Percentiles rank a stretch among this genome's conserved stretches.
These are phyloP conservation scores for Eueides isabella DNA, from an alignment of 1,140 invertebrate species.

Conservation along the genomic window DNA sequence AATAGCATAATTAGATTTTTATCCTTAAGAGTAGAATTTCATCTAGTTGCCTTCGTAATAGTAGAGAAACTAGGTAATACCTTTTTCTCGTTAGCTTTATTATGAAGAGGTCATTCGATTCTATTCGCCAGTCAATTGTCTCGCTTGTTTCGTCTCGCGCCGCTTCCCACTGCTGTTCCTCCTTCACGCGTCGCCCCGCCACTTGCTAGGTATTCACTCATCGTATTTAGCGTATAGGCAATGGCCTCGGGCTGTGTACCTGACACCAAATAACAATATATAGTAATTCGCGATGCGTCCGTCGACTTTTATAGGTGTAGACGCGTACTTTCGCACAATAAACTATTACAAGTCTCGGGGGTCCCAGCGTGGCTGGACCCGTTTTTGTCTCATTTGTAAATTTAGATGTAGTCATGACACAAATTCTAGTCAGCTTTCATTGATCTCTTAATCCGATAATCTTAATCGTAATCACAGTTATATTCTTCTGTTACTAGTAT, in stretches of 20 bases:
- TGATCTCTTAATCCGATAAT: conserved; percentile 74
- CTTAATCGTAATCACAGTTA: conserved; percentile 63
- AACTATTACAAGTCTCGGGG: conserved; percentile 36
- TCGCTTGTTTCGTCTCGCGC: conserved; percentile 49
- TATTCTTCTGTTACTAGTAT: conserved; percentile 66
- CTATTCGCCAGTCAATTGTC: conserved; percentile 72
- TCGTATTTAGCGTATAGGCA: conserved; percentile 66
- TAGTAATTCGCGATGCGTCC: conserved; percentile 52
- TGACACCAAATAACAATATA: conserved; percentile 71
- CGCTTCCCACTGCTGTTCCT: conserved; percentile 39
- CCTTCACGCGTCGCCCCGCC: conserved; percentile 43
- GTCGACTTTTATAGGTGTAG: conserved; percentile 37
- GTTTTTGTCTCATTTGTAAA: conserved; percentile 51
- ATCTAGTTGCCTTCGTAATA: conserved; percentile 80
- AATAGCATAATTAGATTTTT: conserved; percentile 80
- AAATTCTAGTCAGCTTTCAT: conserved; percentile 78
- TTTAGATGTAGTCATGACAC: conserved; percentile 71
- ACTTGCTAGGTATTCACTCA: conserved; percentile 62
- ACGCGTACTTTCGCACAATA: conserved; percentile 63
- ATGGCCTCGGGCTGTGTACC: conserved; percentile 69
- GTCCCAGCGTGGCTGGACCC: conserved; percentile 38
- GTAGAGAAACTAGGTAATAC: conserved; percentile 79
- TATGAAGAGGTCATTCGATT: conserved; percentile 60
- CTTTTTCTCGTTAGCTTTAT: conserved; percentile 79
- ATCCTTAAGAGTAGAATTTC: conserved; percentile 81